Evolutionary conservation across 1,140 invertebrate genomes (phyloP).

Genomic region (Drosophila neocordata): DNA sequence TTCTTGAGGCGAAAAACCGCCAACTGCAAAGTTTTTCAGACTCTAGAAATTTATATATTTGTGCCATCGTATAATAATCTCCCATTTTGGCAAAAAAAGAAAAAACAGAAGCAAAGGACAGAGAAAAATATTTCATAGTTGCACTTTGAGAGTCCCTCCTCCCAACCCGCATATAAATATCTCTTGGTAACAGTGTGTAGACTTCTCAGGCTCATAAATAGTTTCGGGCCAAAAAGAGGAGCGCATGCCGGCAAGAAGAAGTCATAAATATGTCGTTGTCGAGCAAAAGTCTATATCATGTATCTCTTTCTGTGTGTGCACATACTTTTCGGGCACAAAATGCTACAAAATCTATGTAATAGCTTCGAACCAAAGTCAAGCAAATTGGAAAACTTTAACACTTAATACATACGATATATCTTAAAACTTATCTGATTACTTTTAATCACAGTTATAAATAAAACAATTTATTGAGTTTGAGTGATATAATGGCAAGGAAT

Average conservation of each 20-base stretch:
- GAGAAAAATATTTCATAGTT: slow-evolving; percentile 68
- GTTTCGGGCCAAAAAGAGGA: slow-evolving; percentile 31
- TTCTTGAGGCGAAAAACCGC: slow-evolving; percentile 65
- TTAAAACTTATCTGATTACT: too few species aligned
- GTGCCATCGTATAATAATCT: slow-evolving; percentile 73
- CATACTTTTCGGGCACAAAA: slow-evolving; percentile 76
- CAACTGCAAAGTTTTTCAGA: slow-evolving; percentile 67
- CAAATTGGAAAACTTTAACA: neutral
- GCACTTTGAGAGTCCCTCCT: slow-evolving; percentile 55
- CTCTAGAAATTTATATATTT: slow-evolving; percentile 74
- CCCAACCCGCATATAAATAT: neutral
- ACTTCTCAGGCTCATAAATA: slow-evolving; percentile 46
- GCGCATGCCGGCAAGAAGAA: slow-evolving; percentile 23
- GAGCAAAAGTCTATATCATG: slow-evolving; percentile 64
- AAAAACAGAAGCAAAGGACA: neutral
- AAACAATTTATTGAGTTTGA: too few species aligned
- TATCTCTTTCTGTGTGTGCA: slow-evolving; percentile 38
- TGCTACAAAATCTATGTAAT: slow-evolving; percentile 79
- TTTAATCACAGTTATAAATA: too few species aligned
- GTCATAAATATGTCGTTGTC: slow-evolving; percentile 75
- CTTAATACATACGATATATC: neutral
- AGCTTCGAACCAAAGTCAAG: slow-evolving; percentile 40
- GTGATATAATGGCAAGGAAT: too few species aligned
- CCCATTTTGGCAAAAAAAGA: slow-evolving; percentile 55
- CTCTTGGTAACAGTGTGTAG: neutral